Conservation (phyloP, 2,888 invertebrate species). For the Seira musarum region DNA sequence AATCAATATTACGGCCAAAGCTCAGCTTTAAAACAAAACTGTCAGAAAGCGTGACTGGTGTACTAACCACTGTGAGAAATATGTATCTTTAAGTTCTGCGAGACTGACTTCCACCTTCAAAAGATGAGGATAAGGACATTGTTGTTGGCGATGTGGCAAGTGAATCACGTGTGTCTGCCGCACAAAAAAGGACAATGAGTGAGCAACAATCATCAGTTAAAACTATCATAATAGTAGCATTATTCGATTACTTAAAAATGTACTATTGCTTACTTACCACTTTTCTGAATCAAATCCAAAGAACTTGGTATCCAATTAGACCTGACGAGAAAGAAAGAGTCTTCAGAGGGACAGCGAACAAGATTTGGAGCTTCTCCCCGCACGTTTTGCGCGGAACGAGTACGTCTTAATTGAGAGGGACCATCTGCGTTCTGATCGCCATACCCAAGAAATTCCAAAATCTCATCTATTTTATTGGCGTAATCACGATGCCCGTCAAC, state of each 20-base stretch:
- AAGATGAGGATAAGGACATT: neutral
- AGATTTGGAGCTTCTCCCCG: slow-evolving; percentile 55
- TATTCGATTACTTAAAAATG: too few species aligned
- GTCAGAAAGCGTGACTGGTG: too few species aligned
- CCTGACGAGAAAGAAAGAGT: slow-evolving; percentile 63
- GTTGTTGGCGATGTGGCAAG: neutral
- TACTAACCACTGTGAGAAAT: too few species aligned
- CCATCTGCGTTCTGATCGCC: slow-evolving; percentile 62
- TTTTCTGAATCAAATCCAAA: slow-evolving; percentile 35
- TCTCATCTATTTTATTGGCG: slow-evolving; percentile 75
- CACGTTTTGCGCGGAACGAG: slow-evolving; percentile 61
- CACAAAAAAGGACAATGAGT: neutral
- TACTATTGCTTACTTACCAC: slow-evolving; percentile 6
- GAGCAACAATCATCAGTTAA: neutral
- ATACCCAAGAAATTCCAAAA: slow-evolving; percentile 70
- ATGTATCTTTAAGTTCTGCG: neutral
- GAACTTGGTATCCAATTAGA: slow-evolving; percentile 19
- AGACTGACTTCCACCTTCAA: neutral
- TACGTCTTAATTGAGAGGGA: slow-evolving; percentile 49
- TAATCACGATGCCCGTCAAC: slow-evolving; percentile 77
- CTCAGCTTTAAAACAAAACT: too few species aligned
- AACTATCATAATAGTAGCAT: too few species aligned
- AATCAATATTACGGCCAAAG: too few species aligned
- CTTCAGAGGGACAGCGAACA: slow-evolving; percentile 60
- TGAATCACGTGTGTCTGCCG: neutral